Base-by-base conservation (phyloP, 2,113 vertebrate species). In the Daphoenositta chrysoptera region DNA sequence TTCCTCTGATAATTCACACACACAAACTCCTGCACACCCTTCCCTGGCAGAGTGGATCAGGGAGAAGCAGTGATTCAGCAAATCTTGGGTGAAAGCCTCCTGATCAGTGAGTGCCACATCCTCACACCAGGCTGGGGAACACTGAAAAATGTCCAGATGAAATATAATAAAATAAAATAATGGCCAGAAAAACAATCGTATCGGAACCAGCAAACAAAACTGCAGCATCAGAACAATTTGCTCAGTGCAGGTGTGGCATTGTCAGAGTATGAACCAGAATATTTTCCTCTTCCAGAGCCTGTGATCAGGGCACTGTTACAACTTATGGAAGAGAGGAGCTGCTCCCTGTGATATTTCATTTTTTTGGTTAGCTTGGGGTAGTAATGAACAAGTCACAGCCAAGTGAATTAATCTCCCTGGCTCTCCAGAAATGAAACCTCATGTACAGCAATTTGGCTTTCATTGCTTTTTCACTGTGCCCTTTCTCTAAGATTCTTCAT, bases 401-500 rank as follows among this genome's bases (percentile, higher is more conserved):
- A 95, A 95, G 96, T 94, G 97, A 97, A 98, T 98, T 97, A 97
- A 97, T 97, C 96, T 98, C 81, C 84, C 91, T 72, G 89, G 87
- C 90, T 97, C 96, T 94, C 95, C 93, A 95, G 92, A 96, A 97
- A 95, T 15, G 89, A 97, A 97, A 95, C 92, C 96, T 97, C 96
- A 70, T 61, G 75, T 93, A 88, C 88, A 94, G 93, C 93, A 94
- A 89, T 97, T 96, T 90, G 83, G 94, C 95, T 93, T 97, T 96
- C 96, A 94, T 95, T 95, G 95, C 94, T 96, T 96, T 86, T 65
- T 92, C 75, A 88, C 76, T 57, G 79, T 90, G 94, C 94, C 93
- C 79, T 96, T 97, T 97, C 92, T 75, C 61, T 94, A 95, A 96
- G 93, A 97, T 92, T 97, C 94, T 96, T 97, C 89, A 78, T 94